Evolutionary conservation across 2,888 invertebrate genomes (phyloP), one percentile per base, ranked within the genome.

Genomic region (Arrhopalites spinosus): DNA sequence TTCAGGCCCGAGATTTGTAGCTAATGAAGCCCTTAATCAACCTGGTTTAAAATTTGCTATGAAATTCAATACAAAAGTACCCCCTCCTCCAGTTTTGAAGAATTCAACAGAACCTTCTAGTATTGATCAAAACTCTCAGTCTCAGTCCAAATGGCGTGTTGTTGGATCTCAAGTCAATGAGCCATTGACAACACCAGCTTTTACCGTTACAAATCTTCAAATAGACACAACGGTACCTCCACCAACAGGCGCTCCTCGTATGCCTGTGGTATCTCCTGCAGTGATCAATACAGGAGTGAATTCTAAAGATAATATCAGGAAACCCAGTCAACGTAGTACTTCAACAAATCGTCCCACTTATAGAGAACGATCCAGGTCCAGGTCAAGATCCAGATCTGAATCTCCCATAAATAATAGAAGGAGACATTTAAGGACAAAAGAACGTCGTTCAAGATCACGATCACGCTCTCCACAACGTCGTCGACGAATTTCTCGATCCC

Each of bases 21-120:
- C 30, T 13, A 67, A 67, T n/a, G 66, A 67, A 15, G 67, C 67
- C 56, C 61, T 78, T 3, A 72, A 72, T 20, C 23, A n/a, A 13
- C n/a, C 59, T 27, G 64, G 75, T 64, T 27, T 30, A 5, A 80
- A 79, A 53, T 82, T 81, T 75, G 81, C 79, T 64, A 81, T 79
- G 79, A 80, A 78, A 53, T 78, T 81, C 59, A 72, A 30, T 8
- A 23, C 36, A 20, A 71, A 59, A 53, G 20, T 59, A 7, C 25
- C 73, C 13, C 73, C 75, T 45, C 29, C 66, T 15, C 59, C 59
- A 29, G 23, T 59, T 13, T 27, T 63, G 29, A 30, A 71, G 15
- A 64, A 45, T 27, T 23, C 53, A 25, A 47, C n/a, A 43, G 23
- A 47, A 15, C 27, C 17, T 11, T n/a, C 68, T 29, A 45, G n/a